Evolutionary conservation across 2,113 vertebrate genomes (phyloP), one percentile per base, ranked within the genome.

Genomic region (Gulo gulo): DNA sequence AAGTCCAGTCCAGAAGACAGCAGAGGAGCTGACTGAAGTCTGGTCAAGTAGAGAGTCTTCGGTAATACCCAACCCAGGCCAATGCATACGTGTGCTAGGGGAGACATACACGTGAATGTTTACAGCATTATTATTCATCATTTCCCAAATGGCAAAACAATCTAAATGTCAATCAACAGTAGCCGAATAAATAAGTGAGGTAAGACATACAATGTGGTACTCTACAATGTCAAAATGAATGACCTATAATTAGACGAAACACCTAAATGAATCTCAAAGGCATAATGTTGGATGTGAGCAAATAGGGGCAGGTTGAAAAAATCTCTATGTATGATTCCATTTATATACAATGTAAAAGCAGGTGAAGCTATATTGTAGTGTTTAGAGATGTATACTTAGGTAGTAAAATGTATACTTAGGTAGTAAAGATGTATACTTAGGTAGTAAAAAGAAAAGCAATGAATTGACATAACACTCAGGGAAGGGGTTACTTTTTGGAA

Each of bases 41-140:
- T 39, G 7, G 15, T 79, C 50, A 21, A 4, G 2, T 16, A 13
- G 16, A 8, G 4, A 24, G 50, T 34, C 15, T n/a, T 12, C 31
- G 34, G 45, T 24, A 61, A 55, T 23, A 52, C 10, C 21, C 85
- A 55, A 24, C 59, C 67, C 34, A 61, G 34, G 23, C 47, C 15
- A 21, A 15, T 9, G 74, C 23, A 1, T 31, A 2, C 1, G 10
- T 71, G 52, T 4, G 0, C 18, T 2, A 6, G 20, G 29, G 52
- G 16, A 63, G 24, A 8, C 1, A 29, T 6, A 24, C 1, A 3
- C 1, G 9, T 20, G 47, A 69, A 52, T 12, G 18, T 21, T 20
- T 7, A 24, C 4, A 6, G 34, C 1, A 6, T 34, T 7, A 13
- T 31, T 81, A 31, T 6, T 67, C 21, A 45, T 71, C 50, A 26